Percentiles rank a stretch among this genome's conserved stretches.
Conservation (phyloP, 2,888 invertebrate genomes). For the Aspidiotus destructor region DNA sequence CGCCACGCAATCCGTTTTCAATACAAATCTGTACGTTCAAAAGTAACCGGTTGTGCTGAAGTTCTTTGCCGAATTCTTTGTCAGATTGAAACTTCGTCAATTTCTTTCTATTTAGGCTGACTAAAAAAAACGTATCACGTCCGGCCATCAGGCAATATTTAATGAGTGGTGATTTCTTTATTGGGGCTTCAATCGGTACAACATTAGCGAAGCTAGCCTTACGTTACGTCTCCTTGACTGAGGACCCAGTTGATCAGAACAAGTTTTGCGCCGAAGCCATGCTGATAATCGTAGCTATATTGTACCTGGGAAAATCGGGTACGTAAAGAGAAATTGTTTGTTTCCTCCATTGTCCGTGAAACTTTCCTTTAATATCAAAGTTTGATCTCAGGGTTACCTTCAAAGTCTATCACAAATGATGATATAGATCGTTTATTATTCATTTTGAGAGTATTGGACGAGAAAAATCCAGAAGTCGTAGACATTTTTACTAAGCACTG, state of each 20-base stretch:
- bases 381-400: conserved; percentile 47
- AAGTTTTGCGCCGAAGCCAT: conserved; percentile 68
- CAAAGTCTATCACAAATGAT: conserved; percentile 85
- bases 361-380: neutral
- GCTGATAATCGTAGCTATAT: conserved; percentile 75
- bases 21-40: conserved; percentile 57
- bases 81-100: neutral
- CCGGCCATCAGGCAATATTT: conserved; percentile 79
- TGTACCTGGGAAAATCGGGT: conserved; percentile 75
- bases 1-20: conserved; percentile 95
- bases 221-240: conserved; percentile 49
- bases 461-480: conserved; percentile 56
- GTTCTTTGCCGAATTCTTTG: neutral
- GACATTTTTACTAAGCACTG: conserved; percentile 64
- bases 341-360: neutral
- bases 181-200: conserved; percentile 83
- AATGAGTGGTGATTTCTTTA: conserved; percentile 91
- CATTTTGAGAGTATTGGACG: conserved; percentile 64
- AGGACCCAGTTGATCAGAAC: conserved; percentile 46
- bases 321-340: too few relatives aligned
- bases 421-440: conserved; percentile 81
- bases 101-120: neutral
- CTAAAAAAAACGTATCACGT: conserved; percentile 51
- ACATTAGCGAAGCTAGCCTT: conserved; percentile 85
- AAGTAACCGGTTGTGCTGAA: neutral